Percentiles rank a stretch among this genome's conserved stretches.
phyloP scores from a whole-genome alignment of 2,888 invertebrate genomes.

The Rhyacophila evoluta region DNA sequence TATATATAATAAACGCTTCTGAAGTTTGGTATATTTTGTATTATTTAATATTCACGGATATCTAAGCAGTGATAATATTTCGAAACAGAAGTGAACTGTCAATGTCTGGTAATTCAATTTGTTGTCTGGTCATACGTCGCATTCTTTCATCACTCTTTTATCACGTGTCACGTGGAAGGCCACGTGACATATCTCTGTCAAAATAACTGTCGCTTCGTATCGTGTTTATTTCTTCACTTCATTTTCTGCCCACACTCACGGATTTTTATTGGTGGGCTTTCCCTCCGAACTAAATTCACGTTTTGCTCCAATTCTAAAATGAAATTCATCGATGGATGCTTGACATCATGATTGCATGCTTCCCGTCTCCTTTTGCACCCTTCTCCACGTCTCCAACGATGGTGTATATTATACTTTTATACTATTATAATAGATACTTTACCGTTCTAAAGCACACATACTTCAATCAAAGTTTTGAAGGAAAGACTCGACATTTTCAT shows the following conservation, averaged over 20 bases:
- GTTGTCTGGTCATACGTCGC: constrained; percentile 9
- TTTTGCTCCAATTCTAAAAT: background rate
- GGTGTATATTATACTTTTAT: too few species aligned
- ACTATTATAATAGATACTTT: too few species aligned
- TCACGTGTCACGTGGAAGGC: background rate
- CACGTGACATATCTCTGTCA: constrained; percentile 10
- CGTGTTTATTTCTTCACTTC: background rate
- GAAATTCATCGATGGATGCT: too few species aligned
- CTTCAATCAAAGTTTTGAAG: too few species aligned
- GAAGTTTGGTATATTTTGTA: too few species aligned
- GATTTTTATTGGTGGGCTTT: background rate
- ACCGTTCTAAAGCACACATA: too few species aligned
- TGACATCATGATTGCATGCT: too few species aligned
- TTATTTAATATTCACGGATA: background rate
- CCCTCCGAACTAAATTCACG: background rate
- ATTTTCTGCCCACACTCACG: background rate
- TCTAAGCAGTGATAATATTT: background rate
- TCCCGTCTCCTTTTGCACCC: too few species aligned
- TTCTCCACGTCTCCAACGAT: too few species aligned
- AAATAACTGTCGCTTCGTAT: constrained; percentile 2
- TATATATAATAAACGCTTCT: too few species aligned
- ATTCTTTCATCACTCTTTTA: constrained; percentile 3
- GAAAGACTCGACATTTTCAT: too few species aligned
- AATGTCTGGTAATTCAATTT: constrained; percentile 19
- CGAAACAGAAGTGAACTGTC: constrained; percentile 13